Conservation (phyloP, 1,140 invertebrate species). For the Pseudomyrmex sp. region DNA sequence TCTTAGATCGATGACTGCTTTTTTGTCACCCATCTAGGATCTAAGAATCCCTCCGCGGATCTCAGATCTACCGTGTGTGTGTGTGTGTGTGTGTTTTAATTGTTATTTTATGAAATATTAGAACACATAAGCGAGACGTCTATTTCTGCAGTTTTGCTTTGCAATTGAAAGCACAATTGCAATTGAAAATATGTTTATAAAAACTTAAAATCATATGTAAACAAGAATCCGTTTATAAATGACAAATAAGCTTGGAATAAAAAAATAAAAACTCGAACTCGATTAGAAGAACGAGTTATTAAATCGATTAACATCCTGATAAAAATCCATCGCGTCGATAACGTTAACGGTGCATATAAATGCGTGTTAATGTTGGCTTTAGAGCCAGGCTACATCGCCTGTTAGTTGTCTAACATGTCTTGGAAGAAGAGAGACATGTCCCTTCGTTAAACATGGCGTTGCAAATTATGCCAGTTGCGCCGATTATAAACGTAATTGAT, state of each 20-base stretch:
- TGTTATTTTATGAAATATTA: constrained; percentile 4
- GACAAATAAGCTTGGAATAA: not conserved
- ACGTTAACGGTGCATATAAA: constrained; percentile 25
- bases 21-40: constrained; percentile 41
- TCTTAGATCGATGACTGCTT: constrained; percentile 48
- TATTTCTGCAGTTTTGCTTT: too few species aligned
- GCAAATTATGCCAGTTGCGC: constrained; percentile 49
- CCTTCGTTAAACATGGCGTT: constrained; percentile 39
- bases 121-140: too few species aligned
- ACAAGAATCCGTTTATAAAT: not conserved
- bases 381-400: not conserved
- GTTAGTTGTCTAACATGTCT: not conserved
- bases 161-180: too few species aligned
- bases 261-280: not conserved
- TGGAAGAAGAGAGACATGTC: constrained; percentile 39
- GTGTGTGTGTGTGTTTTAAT: not conserved
- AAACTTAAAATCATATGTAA: not conserved
- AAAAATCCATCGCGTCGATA: constrained; percentile 29
- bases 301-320: constrained; percentile 1
- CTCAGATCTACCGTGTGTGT: not conserved
- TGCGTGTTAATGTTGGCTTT: constrained; percentile 7
- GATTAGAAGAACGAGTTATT: constrained; percentile 7
- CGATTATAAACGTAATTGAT: constrained; percentile 56
- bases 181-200: not conserved
- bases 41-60: constrained; percentile 6